Evolutionary conservation across 2,113 vertebrate species (phyloP), one percentile per base, ranked within the genome.

Genomic region (Salvator merianae): DNA sequence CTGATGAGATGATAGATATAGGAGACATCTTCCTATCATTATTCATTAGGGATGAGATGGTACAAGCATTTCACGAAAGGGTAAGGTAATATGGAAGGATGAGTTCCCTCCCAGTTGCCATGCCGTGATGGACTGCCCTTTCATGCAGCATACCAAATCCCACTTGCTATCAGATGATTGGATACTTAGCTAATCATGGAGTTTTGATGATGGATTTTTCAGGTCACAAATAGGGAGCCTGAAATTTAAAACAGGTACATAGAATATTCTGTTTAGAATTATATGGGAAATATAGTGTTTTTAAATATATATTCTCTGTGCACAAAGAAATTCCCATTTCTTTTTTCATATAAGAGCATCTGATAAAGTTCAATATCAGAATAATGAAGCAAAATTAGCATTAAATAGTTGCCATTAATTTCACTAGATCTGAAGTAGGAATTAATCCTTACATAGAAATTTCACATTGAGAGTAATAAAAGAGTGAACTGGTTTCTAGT

Each of bases 401-500:
- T 76, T 71, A 87, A 90, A 70, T 87, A 72, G 47, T 90, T 2
- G 85, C 89, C 0, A 8, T 85, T 90, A 78, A 63, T 92, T 92
- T 93, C 88, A 32, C 72, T 88, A 59, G 32, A 91, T 26, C 70
- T 71, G 13, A 40, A 77, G 70, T 72, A 88, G 88, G 92, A 92
- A 85, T 87, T 82, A 84, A 87, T 90, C 62, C 55, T 78, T 88
- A 1, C 59, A 87, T 12, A 87, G 84, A 87, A 91, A 85, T 90
- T 40, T 87, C 82, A 76, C 30, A 86, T 71, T 30, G 24, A 40
- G 63, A 88, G 36, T 81, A 91, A 88, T 84, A 91, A 74, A 85
- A 87, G 59, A 88, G 10, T 77, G 47, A 90, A 90, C 26, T 81
- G 93, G 92, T 91, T 92, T 95, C 94, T 93, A 79, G 20, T 47